Evolutionary conservation across 2,113 vertebrate genomes (phyloP).

Genomic region (Trematocara zebra): DNA sequence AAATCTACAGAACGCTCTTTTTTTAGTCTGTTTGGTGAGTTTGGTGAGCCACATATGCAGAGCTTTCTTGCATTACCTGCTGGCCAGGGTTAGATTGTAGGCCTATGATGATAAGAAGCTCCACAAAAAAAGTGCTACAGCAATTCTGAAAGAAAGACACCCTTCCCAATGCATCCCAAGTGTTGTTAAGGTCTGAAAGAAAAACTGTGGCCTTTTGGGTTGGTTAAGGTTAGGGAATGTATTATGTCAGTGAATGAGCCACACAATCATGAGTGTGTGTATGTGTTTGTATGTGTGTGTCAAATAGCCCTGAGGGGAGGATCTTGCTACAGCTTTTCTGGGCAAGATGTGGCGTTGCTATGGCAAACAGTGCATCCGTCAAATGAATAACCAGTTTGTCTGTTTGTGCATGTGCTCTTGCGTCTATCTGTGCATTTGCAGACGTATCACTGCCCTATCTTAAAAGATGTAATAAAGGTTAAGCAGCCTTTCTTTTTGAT

Average conservation of each 20-base stretch:
- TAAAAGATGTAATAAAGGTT: not conserved
- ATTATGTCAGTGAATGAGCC: not conserved
- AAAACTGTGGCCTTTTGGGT: not conserved
- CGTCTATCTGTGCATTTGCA: not conserved
- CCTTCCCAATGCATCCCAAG: not conserved
- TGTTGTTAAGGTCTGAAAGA: not conserved
- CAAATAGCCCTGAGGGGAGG: constrained; percentile 4
- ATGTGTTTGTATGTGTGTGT: not conserved
- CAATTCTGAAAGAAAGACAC: not conserved
- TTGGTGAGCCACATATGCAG: not conserved
- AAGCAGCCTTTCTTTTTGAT: not conserved
- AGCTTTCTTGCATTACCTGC: not conserved
- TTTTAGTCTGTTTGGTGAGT: not conserved
- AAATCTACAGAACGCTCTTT: accelerated
- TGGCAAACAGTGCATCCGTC: constrained; percentile 20
- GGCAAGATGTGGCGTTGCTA: constrained; percentile 43
- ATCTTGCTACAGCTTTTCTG: constrained; percentile 33
- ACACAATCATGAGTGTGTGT: not conserved
- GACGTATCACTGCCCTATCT: not conserved
- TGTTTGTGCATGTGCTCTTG: not conserved
- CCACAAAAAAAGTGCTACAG: not conserved
- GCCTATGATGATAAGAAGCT: not conserved
- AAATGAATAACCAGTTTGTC: not conserved
- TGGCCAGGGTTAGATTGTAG: not conserved
- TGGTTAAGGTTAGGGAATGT: not conserved